Conservation (phyloP, 2,888 invertebrate genomes). For the Phortica okadai region DNA sequence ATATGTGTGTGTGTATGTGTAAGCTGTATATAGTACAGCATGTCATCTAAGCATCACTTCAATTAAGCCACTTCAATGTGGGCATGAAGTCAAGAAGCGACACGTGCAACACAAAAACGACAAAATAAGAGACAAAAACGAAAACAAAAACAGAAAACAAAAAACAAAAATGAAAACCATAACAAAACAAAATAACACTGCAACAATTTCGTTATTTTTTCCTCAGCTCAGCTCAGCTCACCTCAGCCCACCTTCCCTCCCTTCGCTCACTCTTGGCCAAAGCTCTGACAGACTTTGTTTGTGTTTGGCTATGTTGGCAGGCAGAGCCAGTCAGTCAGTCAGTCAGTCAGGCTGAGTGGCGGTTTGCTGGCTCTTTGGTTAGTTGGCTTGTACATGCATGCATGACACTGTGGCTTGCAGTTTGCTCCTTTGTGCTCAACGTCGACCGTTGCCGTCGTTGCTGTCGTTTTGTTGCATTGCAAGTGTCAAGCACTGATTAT, state of each 20-base stretch:
- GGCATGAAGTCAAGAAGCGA: conserved; percentile 5
- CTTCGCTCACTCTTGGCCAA: conserved; percentile 47
- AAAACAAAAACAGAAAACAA: neutral
- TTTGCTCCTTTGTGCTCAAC: neutral
- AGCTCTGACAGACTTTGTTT: neutral
- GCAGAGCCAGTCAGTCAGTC: neutral
- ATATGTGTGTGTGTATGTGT: neutral
- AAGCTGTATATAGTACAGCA: conserved; percentile 35
- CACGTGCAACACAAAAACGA: neutral
- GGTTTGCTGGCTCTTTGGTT: neutral
- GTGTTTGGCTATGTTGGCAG: neutral
- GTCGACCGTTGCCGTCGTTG: conserved; percentile 42
- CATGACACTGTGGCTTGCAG: conserved; percentile 17
- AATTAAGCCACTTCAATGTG: conserved; percentile 59
- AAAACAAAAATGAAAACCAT: neutral
- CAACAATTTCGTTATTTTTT: neutral
- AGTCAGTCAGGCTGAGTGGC: neutral
- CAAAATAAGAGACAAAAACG: neutral
- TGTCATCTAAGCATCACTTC: conserved; percentile 58
- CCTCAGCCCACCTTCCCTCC: neutral
- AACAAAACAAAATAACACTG: conserved; percentile 17
- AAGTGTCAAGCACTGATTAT: conserved; percentile 71
- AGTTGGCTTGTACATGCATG: neutral
- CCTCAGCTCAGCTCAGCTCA: neutral
- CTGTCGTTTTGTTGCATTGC: conserved; percentile 45